These are phyloP conservation scores for Terrapene triunguis DNA, from an alignment of 2,113 vertebrate species.

Conservation along the genomic window DNA sequence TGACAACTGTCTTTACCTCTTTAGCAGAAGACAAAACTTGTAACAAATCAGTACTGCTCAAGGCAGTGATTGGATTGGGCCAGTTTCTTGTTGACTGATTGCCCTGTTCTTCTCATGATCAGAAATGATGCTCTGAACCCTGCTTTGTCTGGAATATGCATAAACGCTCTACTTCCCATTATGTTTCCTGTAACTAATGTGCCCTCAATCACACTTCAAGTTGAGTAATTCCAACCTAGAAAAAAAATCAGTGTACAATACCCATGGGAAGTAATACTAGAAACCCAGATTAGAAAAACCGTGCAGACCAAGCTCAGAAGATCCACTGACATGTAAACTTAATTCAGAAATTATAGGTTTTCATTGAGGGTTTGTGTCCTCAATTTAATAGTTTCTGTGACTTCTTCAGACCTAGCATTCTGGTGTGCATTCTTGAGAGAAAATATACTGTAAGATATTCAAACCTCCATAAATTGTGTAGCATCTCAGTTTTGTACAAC, in stretches of 20 bases:
- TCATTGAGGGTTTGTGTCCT: conserved; percentile 62
- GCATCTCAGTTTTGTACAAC: background rate
- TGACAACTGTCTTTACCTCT: background rate
- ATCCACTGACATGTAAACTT: conserved; percentile 62
- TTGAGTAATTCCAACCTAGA: conserved; percentile 56
- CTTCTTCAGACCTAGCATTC: conserved; percentile 51
- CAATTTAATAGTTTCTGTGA: conserved; percentile 50
- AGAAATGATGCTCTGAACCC: conserved; percentile 34
- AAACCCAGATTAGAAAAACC: conserved; percentile 35
- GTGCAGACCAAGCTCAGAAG: conserved; percentile 17
- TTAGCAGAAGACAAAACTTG: background rate
- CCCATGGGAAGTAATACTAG: conserved; percentile 49
- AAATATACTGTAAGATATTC: background rate
- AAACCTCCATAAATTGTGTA: background rate
- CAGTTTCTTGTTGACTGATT: conserved; percentile 54
- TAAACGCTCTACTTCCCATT: conserved; percentile 50
- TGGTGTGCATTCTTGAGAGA: conserved; percentile 42
- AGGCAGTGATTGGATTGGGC: conserved; percentile 27
- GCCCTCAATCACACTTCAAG: conserved; percentile 68
- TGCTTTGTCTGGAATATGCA: conserved; percentile 32
- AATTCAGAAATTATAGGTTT: conserved; percentile 59
- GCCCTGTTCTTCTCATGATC: conserved; percentile 58
- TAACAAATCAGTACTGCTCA: background rate
- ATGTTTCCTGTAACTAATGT: conserved; percentile 62
- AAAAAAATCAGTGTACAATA: background rate